phyloP scores from a whole-genome alignment of 2,797 vertebrate genomes.

The Oceanodroma leucorhoa region DNA sequence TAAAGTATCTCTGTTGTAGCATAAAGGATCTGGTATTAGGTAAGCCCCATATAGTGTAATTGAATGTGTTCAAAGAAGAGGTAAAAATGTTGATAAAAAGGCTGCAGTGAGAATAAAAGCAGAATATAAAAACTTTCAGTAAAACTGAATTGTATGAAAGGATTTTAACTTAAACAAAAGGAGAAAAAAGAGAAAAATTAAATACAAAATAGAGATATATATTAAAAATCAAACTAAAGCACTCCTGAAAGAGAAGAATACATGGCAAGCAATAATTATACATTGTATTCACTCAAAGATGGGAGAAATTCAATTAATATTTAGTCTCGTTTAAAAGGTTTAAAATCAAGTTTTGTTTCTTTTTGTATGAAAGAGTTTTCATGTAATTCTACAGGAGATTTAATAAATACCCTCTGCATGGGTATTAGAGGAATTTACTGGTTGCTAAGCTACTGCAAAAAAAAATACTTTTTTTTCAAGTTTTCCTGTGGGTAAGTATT shows the following conservation, averaged over 20 bases:
- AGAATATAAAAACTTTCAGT: not conserved
- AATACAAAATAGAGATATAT: not conserved
- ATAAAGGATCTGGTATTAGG: not conserved
- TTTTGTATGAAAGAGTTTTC: not conserved
- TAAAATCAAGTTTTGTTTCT: not conserved
- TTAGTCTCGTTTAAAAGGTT: not conserved
- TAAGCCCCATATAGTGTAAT: not conserved
- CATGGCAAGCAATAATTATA: not conserved
- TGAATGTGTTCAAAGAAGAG: conserved; percentile 11
- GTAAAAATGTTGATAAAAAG: conserved; percentile 10
- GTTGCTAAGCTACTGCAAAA: not conserved
- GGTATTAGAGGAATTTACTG: not conserved
- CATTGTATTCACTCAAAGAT: not conserved
- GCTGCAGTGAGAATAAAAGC: not conserved
- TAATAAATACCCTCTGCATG: not conserved
- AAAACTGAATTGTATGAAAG: not conserved
- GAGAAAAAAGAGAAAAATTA: not conserved
- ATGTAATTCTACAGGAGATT: not conserved
- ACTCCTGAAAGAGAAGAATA: not conserved
- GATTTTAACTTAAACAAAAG: not conserved
- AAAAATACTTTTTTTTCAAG: no score
- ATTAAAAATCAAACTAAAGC: not conserved
- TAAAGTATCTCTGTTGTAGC: not conserved
- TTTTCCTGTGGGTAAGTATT: not conserved
- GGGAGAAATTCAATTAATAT: not conserved